Conservation (phyloP, 2,888 invertebrate genomes). For the Tipula helvola region DNA sequence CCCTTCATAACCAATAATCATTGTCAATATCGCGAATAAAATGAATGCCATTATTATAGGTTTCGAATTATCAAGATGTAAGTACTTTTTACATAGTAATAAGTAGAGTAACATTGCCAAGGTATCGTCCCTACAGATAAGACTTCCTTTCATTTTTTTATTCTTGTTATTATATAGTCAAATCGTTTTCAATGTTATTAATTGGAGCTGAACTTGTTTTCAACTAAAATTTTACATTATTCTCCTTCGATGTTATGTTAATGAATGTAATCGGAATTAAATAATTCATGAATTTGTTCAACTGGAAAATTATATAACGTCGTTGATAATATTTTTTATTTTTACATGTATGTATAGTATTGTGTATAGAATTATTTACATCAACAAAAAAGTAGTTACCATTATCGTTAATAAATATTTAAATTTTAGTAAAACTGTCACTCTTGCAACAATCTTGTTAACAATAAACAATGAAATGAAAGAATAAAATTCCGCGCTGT, state of each 20-base stretch:
- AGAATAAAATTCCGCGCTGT: background rate
- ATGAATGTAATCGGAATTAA: background rate
- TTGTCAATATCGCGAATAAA: background rate
- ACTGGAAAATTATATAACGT: background rate
- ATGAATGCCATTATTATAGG: background rate
- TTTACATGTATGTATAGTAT: no score
- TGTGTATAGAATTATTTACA: background rate
- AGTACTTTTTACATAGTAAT: background rate
- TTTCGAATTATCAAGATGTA: background rate
- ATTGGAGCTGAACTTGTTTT: background rate
- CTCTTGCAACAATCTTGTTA: background rate
- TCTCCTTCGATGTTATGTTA: background rate
- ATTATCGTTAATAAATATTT: background rate
- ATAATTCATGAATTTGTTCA: background rate
- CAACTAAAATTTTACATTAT: background rate
- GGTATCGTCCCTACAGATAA: background rate
- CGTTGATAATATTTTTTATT: background rate
- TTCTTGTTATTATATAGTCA: background rate
- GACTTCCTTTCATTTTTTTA: background rate
- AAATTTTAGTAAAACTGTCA: background rate
- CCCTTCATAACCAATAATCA: background rate
- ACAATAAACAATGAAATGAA: background rate
- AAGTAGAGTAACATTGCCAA: background rate
- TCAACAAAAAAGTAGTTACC: background rate
- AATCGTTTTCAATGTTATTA: background rate